These are phyloP conservation scores for Popillia japonica DNA, from an alignment of 1,140 invertebrate species.

Conservation along the genomic window DNA sequence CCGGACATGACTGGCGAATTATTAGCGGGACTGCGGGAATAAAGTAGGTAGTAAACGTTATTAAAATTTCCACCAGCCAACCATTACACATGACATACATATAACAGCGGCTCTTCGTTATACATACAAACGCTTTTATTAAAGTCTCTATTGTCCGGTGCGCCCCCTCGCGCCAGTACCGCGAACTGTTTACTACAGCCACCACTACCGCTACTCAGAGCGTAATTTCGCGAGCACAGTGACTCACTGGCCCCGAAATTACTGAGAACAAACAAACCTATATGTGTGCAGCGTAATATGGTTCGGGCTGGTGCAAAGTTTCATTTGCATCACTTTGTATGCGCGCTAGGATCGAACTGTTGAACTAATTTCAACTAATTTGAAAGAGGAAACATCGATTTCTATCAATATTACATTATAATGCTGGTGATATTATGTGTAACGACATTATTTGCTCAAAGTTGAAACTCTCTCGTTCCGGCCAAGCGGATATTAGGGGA, in stretches of 20 bases:
- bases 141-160: slow-evolving; percentile 5
- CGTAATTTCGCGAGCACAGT: background rate
- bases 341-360: background rate
- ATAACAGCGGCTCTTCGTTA: background rate
- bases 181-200: background rate
- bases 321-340: background rate
- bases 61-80: background rate
- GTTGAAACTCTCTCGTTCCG: no score
- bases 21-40: background rate
- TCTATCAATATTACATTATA: no score
- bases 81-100: slow-evolving; percentile 10
- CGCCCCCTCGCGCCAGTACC: background rate
- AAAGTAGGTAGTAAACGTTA: background rate
- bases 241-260: background rate
- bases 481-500: no score
- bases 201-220: background rate
- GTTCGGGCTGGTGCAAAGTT: background rate
- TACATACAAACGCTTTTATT: slow-evolving; percentile 7
- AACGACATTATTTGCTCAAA: no score
- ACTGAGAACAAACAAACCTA: slow-evolving; percentile 2
- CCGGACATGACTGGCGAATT: background rate
- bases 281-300: no score
- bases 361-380: background rate
- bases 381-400: background rate
- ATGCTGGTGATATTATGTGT: no score